phyloP scores from a whole-genome alignment of 1,140 invertebrate species.

The Paraescarpia echinospica region DNA sequence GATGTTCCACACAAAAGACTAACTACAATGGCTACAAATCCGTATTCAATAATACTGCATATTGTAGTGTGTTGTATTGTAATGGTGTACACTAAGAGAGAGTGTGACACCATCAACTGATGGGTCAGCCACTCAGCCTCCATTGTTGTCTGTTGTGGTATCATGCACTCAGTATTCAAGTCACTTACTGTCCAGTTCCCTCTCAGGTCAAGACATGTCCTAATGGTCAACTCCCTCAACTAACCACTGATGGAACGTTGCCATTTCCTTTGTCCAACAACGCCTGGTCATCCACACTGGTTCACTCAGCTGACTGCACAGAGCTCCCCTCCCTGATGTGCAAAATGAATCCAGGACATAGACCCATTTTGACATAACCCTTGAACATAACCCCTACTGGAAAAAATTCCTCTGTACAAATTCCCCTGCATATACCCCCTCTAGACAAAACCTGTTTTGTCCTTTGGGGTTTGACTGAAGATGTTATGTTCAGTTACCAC shows the following conservation, averaged over 20 bases:
- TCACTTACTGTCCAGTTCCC: background rate
- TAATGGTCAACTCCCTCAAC: background rate
- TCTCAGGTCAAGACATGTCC: background rate
- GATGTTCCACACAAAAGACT: background rate
- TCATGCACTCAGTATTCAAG: background rate
- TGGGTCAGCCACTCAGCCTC: background rate
- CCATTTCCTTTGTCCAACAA: background rate
- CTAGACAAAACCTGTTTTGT: too few relatives aligned
- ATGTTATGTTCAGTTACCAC: too few relatives aligned
- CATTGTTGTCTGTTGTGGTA: background rate
- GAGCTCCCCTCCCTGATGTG: background rate
- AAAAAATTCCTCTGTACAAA: too few relatives aligned
- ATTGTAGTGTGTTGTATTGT: too few relatives aligned
- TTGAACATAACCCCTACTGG: too few relatives aligned
- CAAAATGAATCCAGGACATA: too few relatives aligned
- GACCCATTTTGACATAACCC: too few relatives aligned
- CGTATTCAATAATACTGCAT: too few relatives aligned
- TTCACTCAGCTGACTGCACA: background rate
- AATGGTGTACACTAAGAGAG: background rate
- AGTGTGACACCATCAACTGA: background rate
- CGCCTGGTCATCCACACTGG: background rate
- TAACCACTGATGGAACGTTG: background rate
- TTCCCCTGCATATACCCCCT: too few relatives aligned
- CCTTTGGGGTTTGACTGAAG: too few relatives aligned
- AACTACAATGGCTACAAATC: background rate